Evolutionary conservation across 2,888 invertebrate species (phyloP), one percentile per base, ranked within the genome.

Genomic region (Cotesia congregata): DNA sequence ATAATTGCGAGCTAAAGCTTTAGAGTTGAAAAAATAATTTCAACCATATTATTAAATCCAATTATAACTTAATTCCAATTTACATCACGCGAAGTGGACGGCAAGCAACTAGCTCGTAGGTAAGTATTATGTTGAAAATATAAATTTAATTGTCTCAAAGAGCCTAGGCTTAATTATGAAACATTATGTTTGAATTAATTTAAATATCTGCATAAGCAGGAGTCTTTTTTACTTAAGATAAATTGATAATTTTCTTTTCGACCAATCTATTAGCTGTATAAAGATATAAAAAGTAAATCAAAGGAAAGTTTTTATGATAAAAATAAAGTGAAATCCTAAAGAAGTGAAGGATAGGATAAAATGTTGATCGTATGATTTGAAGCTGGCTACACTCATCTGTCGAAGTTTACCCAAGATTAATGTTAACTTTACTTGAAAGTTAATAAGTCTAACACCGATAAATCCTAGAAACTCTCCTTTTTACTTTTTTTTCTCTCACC

Each of bases 401-500:
- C 80, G 74, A 82, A 81, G 81, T 81, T 80, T 80, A 70, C 77
- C 82, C 82, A 83, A 85, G 85, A 85, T 87, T 86, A 87, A 87
- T 87, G 87, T 88, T 85, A 86, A 87, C 86, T 88, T 85, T 83
- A 83, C 86, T 86, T 80, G 83, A 81, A 85, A 86, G 87, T 87
- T 87, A 87, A 87, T 87, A 87, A 86, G 86, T 86, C 85, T 84
- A 83, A 83, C 85, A 84, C 83, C 83, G 84, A 85, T 87, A 87
- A 87, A 87, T 87, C 85, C 85, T 79, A 82, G 84, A 85, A 84
- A 85, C 84, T 83, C 81, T 80, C 41, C 38, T 50, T 30, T 75
- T 61, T 76, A 74, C 40, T 76, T 72, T 79, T 77, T 75, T 72
- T 77, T 64, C 70, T 62, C 41, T 17, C 20, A 39, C 61, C 67